Conservation (phyloP, 2,113 vertebrate genomes). For the Melospiza georgiana region DNA sequence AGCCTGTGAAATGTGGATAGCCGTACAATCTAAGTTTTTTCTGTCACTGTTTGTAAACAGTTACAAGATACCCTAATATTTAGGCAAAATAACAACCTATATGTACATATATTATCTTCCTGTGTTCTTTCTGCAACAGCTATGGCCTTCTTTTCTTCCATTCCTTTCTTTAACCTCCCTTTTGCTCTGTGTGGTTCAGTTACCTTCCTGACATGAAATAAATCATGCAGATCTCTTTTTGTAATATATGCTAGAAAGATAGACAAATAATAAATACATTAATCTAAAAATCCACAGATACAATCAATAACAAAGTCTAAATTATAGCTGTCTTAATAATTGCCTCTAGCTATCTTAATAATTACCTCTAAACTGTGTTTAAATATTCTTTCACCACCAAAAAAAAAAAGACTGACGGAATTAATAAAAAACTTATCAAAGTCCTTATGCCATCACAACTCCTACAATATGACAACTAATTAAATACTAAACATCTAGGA, state of each 20-base stretch:
- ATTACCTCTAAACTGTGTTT: background rate
- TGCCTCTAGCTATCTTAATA: background rate
- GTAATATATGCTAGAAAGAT: background rate
- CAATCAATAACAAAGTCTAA: background rate
- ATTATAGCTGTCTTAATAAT: background rate
- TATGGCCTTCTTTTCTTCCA: background rate
- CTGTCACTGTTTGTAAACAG: background rate
- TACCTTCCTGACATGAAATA: background rate
- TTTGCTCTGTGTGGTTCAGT: background rate
- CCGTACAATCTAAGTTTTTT: background rate
- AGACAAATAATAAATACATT: background rate
- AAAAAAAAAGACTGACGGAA: background rate
- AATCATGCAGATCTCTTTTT: background rate
- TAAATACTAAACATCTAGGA: background rate
- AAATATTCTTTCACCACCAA: background rate
- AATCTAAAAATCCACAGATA: background rate
- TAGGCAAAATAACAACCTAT: background rate
- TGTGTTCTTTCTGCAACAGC: background rate
- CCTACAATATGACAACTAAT: background rate
- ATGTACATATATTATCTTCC: fast-evolving
- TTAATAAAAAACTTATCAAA: background rate
- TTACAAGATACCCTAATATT: background rate
- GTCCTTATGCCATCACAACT: background rate
- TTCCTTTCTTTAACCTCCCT: background rate
- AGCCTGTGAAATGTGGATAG: background rate